Conservation (phyloP, 2,888 invertebrate species). For the Minunthozetes semirufus region DNA sequence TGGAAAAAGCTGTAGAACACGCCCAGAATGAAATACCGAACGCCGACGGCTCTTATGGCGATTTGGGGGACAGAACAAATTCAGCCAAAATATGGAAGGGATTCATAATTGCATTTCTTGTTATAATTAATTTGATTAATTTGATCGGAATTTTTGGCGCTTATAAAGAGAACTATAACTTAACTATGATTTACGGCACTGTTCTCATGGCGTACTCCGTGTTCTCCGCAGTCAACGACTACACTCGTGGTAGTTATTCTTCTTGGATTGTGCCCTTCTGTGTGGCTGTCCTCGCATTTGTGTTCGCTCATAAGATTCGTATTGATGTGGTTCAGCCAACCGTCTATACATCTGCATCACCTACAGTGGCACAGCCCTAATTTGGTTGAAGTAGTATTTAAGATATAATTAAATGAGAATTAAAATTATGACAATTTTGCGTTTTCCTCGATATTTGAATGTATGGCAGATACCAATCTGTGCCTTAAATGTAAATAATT, state of each 20-base stretch:
- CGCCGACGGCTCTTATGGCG: neutral
- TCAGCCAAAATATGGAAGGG: constrained; percentile 12
- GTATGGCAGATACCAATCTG: neutral
- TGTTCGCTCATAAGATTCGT: constrained; percentile 1
- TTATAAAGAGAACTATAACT: neutral
- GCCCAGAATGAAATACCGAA: neutral
- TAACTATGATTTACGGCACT: neutral
- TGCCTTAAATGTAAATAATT: neutral
- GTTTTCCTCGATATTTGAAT: neutral
- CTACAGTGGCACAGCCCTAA: neutral
- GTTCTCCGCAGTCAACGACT: neutral
- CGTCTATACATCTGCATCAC: neutral
- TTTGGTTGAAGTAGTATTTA: neutral
- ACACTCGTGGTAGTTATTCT: constrained; percentile 24
- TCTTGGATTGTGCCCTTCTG: constrained; percentile 29
- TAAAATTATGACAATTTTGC: neutral
- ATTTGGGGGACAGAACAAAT: neutral
- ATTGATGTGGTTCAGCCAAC: neutral
- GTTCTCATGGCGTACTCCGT: neutral
- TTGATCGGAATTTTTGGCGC: constrained; percentile 15
- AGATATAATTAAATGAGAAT: neutral
- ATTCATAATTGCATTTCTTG: constrained; percentile 24
- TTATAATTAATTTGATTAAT: constrained; percentile 3
- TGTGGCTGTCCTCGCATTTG: neutral
- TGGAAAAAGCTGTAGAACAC: neutral